Evolutionary conservation across 2,888 invertebrate genomes (phyloP), one percentile per base, ranked within the genome.

Genomic region (Pollenia griseotomentosa): DNA sequence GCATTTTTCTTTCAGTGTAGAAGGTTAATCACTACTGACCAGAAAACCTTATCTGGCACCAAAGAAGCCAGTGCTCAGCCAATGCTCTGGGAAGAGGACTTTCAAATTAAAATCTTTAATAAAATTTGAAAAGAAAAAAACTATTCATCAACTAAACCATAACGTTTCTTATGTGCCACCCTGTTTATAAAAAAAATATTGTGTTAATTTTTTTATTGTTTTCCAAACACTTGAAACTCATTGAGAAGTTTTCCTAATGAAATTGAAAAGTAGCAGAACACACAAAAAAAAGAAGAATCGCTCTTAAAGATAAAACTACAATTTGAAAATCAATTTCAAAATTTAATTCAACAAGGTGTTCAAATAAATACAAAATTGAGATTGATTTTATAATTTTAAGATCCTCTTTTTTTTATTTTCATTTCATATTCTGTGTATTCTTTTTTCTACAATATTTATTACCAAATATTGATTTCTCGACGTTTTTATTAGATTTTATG

Each of bases 401-500:
- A 55, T 63, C 55, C 16, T 53, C n/a, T 23, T 14, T 10, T 48
- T 11, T 33, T 12, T 14, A 9, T 61, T 63, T 66, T 57, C 23
- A 10, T 23, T 53, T 79, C n/a, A 48, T 4, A 46, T 51, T 6
- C 23, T 16, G n/a, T 57, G 48, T 40, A 40, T 12, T 73, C 6
- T 12, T 48, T 23, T 55, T 55, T 70, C n/a, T 44, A 53, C 51
- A 42, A 23, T 82, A 61, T 82, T 59, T 75, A 75, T 66, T 82
- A 75, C 23, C 74, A 59, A 48, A 48, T 71, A 71, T 57, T 81
- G 42, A 14, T 53, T 53, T 57, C 51, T 71, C 23, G 81, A 80
- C 53, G 33, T 71, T 85, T 85, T 73, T 73, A 85, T 85, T 66
- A 73, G 53, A 81, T 78, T 82, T 85, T 81, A 81, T 85, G 70